phyloP scores from a whole-genome alignment of 2,797 vertebrate species.

The Tinamus major region DNA sequence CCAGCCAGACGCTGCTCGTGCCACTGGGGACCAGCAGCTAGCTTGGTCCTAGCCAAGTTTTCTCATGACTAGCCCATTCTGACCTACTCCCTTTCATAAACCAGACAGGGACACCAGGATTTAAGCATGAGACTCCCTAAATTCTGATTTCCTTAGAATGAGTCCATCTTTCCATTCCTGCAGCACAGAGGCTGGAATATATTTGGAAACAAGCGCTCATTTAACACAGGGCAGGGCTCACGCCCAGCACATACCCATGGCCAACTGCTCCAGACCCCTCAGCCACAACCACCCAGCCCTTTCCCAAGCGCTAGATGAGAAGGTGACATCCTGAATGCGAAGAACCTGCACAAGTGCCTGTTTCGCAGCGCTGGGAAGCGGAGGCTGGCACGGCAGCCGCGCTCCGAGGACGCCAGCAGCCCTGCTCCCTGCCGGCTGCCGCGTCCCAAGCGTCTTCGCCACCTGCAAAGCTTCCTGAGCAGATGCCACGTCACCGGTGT shows the following conservation, averaged over 20 bases:
- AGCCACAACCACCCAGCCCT: not conserved
- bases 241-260: not conserved
- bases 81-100: slow-evolving; percentile 25
- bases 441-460: not conserved
- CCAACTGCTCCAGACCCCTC: not conserved
- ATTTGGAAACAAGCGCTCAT: not conserved
- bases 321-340: not conserved
- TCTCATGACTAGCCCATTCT: slow-evolving; percentile 10
- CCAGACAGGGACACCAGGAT: slow-evolving; percentile 41
- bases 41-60: not conserved
- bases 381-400: accelerated
- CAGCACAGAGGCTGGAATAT: not conserved
- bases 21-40: not conserved
- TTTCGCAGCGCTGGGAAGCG: accelerated
- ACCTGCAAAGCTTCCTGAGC: not conserved
- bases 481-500: not conserved
- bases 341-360: not conserved
- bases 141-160: not conserved
- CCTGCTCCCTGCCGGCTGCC: accelerated
- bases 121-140: slow-evolving; percentile 41
- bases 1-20: not conserved
- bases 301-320: not conserved
- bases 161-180: slow-evolving; percentile 23
- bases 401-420: no score
- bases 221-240: not conserved